Conservation (phyloP, 2,113 vertebrate species). For the Hippotragus niger region DNA sequence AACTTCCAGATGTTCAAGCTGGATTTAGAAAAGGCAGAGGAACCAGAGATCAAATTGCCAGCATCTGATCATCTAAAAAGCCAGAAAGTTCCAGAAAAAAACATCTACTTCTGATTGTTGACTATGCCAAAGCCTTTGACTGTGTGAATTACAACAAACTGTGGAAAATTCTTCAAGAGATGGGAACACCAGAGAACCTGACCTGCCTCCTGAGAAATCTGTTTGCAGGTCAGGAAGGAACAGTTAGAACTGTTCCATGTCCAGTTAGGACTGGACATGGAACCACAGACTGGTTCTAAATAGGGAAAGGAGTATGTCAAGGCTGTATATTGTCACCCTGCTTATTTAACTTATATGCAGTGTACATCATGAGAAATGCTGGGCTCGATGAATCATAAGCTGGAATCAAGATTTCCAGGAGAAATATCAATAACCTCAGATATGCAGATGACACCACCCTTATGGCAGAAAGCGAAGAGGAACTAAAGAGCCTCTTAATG, state of each 20-base stretch:
- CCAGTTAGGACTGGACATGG: neutral
- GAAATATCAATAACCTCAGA: neutral
- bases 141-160: neutral
- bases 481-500: neutral
- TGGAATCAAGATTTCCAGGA: neutral
- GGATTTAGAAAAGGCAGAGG: neutral
- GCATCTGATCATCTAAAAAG: fast-evolving
- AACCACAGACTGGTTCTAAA: neutral
- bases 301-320: neutral
- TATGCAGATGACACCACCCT: neutral
- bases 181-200: neutral
- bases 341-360: neutral
- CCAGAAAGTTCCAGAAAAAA: neutral
- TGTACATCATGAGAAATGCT: neutral
- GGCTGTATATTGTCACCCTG: neutral
- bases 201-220: neutral
- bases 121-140: neutral
- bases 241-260: neutral
- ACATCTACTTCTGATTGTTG: neutral
- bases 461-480: neutral
- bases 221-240: neutral
- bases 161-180: neutral
- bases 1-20: neutral
- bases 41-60: neutral
- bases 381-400: fast-evolving